These are phyloP conservation scores for Dryas iulia DNA, from an alignment of 1,140 invertebrate species.

Conservation along the genomic window DNA sequence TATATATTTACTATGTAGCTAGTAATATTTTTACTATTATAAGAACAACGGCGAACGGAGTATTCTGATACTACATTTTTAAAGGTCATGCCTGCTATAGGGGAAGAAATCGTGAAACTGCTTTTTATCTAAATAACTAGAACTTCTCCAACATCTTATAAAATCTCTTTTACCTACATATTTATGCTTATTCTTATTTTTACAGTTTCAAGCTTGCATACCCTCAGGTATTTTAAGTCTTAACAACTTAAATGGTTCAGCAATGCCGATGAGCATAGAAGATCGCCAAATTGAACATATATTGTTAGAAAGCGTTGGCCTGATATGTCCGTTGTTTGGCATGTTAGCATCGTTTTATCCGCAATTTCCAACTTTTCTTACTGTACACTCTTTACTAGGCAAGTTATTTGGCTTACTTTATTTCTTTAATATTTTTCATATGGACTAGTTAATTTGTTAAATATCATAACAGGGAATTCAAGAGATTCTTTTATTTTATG, in stretches of 20 bases:
- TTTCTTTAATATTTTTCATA: not conserved
- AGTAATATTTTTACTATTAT: too few relatives aligned
- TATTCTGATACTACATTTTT: too few relatives aligned
- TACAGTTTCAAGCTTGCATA: conserved; percentile 52
- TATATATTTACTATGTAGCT: too few relatives aligned
- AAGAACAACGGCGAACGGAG: too few relatives aligned
- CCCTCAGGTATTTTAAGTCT: conserved; percentile 44
- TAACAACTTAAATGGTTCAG: conserved; percentile 40
- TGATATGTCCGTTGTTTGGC: conserved; percentile 25
- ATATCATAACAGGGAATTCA: too few relatives aligned
- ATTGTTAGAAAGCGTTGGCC: conserved; percentile 33
- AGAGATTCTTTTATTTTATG: too few relatives aligned
- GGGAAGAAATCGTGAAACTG: too few relatives aligned
- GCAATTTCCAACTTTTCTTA: conserved; percentile 1
- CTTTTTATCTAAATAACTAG: too few relatives aligned
- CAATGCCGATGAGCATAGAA: conserved; percentile 31
- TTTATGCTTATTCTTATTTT: conserved; percentile 6
- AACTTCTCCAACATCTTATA: too few relatives aligned
- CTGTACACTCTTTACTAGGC: conserved; percentile 13
- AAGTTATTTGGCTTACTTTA: not conserved
- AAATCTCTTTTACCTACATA: not conserved
- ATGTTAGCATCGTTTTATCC: conserved; percentile 11
- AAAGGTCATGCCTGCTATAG: too few relatives aligned
- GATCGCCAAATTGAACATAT: conserved; percentile 45
- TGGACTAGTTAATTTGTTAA: too few relatives aligned